Evolutionary conservation across 1,140 invertebrate species (phyloP).

Genomic region (Drosophila virilis): DNA sequence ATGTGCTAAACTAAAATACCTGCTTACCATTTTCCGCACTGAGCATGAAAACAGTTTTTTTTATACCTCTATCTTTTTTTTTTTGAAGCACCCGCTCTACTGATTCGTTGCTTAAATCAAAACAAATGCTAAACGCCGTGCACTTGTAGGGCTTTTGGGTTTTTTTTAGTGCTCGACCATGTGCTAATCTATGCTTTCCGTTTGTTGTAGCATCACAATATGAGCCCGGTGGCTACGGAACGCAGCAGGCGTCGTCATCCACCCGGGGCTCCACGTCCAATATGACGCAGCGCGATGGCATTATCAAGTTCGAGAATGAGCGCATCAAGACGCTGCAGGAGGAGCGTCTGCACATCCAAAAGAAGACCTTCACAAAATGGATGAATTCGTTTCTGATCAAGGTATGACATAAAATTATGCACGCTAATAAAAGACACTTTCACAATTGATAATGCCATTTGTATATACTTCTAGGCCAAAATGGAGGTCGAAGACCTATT

Average conservation of each 20-base stretch:
- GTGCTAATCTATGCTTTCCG: constrained; percentile 31
- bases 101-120: constrained; percentile 47
- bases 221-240: constrained; percentile 88
- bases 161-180: constrained; percentile 1
- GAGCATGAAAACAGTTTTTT: not conserved
- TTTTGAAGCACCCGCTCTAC: constrained; percentile 1
- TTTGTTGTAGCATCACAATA: constrained; percentile 87
- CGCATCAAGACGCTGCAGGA: constrained; percentile 98
- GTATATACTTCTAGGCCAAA: constrained; percentile 87
- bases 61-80: not conserved
- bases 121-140: constrained; percentile 58
- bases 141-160: constrained; percentile 13
- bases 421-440: constrained; percentile 2
- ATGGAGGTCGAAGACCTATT: constrained; percentile 99
- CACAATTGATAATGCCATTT: constrained; percentile 77
- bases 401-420: constrained; percentile 85
- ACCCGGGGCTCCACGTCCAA: constrained; percentile 87
- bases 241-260: constrained; percentile 84
- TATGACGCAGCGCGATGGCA: constrained; percentile 95
- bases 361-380: constrained; percentile 99
- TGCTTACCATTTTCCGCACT: too few relatives aligned
- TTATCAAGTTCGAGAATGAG: constrained; percentile 97
- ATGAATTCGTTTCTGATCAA: constrained; percentile 99
- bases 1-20: too few relatives aligned
- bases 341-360: constrained; percentile 98